Base-by-base conservation (phyloP, 2,888 invertebrate genomes). In the Clanis bilineata region DNA sequence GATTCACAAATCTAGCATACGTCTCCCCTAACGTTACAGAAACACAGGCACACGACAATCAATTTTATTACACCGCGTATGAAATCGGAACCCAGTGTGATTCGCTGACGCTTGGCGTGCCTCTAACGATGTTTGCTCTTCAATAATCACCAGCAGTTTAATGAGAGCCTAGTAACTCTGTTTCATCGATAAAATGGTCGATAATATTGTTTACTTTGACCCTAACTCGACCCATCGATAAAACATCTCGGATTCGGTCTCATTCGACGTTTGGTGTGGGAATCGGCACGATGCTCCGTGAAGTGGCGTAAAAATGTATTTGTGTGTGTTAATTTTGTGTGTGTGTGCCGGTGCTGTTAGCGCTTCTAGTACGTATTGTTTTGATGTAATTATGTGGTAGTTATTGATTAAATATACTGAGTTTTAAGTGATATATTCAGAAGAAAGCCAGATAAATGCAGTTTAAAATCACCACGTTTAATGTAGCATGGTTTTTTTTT, bases 261-360 rank as follows among this genome's bases (percentile, higher is more conserved):
- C 59, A 90, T 86, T 89, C 80, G 72, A 72, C 73, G 74, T 76
- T 74, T 76, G 64, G 73, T 76, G 76, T 75, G 83, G 78, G 73
- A 74, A 73, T 67, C 65, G 51, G 18, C 28, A 51, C 32, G 51
- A 51, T 51, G 51, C 18, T 51, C 51, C 51, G 51, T 74, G 71
- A 74, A 77, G 77, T 64, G 62, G 65, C 7, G 65, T 65, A 73
- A 86, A 78, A 71, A 91, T 91, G 90, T 76, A 83, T 77, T 81
- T 79, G 84, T 81, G 86, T 80, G 86, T 83, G 74, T 68, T 86
- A 69, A 77, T 90, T 70, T 74, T 88, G 88, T 85, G 83, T 75
- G 70, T 90, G 83, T 89, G 86, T 79, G 65, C 83, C 60, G 78
- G 77, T 68, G 77, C 79, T 28, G 84, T 74, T 41, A 74, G 79